Evolutionary conservation across 2,113 vertebrate genomes (phyloP), one percentile per base, ranked within the genome.

Genomic region (Oreotrochilus melanogaster): DNA sequence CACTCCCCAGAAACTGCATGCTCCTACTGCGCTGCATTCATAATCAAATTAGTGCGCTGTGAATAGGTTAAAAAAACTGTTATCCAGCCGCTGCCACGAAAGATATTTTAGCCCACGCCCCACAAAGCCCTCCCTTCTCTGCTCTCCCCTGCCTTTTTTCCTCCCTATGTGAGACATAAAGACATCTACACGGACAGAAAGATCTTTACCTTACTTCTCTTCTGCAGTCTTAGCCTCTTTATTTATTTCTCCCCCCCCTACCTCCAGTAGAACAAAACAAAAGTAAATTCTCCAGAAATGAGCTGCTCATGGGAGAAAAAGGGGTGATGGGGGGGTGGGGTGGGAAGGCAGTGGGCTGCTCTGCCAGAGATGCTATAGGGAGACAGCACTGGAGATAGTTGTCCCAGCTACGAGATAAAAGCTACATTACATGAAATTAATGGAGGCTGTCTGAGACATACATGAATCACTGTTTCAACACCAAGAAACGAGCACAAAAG

Each of bases 371-470:
- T 92, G 97, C 97, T 94, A 47, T 93, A 97, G 96, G 95, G 89
- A 98, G 97, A 97, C 98, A 93, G 98, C 60, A 83, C 97, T 98
- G 97, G 96, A 98, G 98, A 98, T 98, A 98, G 98, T 98, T 97
- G 98, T 98, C 98, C 97, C 98, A 98, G 98, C 97, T 98, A 98
- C 96, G 97, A 99, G 99, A 99, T 99, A 99, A 99, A 99, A 99
- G 98, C 98, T 98, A 99, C 98, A 99, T 98, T 99, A 99, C 98
- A 99, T 98, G 98, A 99, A 99, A 99, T 99, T 99, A 99, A 99
- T 99, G 98, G 98, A 98, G 98, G 98, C 98, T 98, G 98, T 98
- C 98, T 98, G 98, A 98, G 98, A 98, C 98, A 98, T 98, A 99
- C 99, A 99, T 99, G 99, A 99, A 99, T 99, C 99, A 99, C 98